A percentile compares a stretch with the other conserved stretches of the same genome.
phyloP scores from a whole-genome alignment of 2,797 vertebrate genomes.

The Mionectes olivaceus region DNA sequence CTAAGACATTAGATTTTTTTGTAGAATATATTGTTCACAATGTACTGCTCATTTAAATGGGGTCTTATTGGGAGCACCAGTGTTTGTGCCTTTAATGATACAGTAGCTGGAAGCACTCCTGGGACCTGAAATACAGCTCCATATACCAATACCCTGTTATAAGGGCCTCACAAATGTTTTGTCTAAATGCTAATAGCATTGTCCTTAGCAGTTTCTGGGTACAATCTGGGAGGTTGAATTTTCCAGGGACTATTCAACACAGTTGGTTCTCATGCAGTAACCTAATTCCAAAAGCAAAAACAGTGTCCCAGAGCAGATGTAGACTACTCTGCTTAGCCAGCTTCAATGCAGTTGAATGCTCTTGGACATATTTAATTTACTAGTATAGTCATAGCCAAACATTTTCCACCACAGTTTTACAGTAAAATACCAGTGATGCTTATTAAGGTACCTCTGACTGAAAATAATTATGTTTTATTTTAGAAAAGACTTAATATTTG shows the following conservation, averaged over 20 bases:
- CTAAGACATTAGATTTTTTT: fast-evolving
- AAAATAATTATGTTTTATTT: neutral
- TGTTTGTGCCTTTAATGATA: neutral
- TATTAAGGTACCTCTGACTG: neutral
- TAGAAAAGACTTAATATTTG: neutral
- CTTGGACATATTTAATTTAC: neutral
- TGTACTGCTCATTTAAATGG: neutral
- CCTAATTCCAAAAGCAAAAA: neutral
- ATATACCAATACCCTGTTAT: neutral
- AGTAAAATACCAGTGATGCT: neutral
- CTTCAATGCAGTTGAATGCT: neutral
- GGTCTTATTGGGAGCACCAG: neutral
- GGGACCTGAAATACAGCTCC: neutral
- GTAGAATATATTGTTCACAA: neutral
- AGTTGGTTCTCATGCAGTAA: neutral
- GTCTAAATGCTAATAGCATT: neutral
- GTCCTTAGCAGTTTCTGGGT: neutral
- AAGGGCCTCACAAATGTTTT: neutral
- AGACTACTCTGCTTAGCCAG: neutral
- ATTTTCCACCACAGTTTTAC: neutral
- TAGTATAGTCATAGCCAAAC: neutral
- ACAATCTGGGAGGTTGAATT: neutral
- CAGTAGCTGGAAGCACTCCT: neutral
- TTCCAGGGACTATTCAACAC: neutral
- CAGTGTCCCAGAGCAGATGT: fast-evolving